Conservation (phyloP, 2,888 invertebrate species). For the Lamellibrachia satsuma region DNA sequence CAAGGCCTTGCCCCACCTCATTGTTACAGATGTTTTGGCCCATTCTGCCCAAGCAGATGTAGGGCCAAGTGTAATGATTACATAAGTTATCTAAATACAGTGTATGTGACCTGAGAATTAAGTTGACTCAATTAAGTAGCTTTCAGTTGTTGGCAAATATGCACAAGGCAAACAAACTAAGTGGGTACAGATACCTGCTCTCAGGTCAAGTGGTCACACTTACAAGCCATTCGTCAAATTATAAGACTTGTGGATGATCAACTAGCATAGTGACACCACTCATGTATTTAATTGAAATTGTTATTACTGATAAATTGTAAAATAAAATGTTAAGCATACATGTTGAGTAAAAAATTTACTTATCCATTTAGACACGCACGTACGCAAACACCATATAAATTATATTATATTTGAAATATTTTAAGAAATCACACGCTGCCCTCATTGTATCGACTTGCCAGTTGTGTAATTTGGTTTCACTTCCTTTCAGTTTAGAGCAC, state of each 20-base stretch:
- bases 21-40: background rate
- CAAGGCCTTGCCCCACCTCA: background rate
- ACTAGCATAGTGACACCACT: too few species aligned
- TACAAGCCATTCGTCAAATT: background rate
- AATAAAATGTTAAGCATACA: too few species aligned
- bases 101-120: background rate
- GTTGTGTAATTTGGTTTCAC: background rate
- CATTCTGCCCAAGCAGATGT: background rate
- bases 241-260: background rate
- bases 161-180: background rate
- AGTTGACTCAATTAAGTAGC: background rate
- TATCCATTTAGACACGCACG: too few species aligned
- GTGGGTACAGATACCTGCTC: background rate
- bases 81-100: background rate
- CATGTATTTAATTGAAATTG: too few species aligned
- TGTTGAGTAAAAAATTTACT: too few species aligned
- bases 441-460: background rate
- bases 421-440: too few species aligned
- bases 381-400: too few species aligned
- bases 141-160: background rate
- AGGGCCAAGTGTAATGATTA: background rate
- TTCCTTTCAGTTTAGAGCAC: background rate
- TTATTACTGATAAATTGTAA: too few species aligned
- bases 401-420: too few species aligned
- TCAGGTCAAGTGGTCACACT: background rate